Conservation (phyloP, 2,888 invertebrate species). For the Xylophagus ater region DNA sequence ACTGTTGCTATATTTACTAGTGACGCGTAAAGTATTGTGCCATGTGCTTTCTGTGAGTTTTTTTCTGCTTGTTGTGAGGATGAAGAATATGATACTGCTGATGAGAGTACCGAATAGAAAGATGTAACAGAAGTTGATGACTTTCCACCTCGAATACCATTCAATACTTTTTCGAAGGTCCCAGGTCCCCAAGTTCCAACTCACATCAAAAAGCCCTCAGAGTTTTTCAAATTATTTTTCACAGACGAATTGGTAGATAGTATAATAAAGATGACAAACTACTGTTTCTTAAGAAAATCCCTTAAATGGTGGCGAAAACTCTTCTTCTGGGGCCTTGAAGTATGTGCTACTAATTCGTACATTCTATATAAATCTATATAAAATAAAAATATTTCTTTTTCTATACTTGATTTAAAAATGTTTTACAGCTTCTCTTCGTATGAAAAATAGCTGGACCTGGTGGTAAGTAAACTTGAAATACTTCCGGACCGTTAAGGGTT, state of each 20-base stretch:
- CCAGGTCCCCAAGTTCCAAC: conserved; percentile 7
- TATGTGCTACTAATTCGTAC: too few relatives aligned
- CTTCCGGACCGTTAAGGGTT: too few relatives aligned
- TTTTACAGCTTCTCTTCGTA: too few relatives aligned
- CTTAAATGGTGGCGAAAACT: too few relatives aligned
- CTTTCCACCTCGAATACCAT: conserved; percentile 7
- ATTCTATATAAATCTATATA: conserved; percentile 8
- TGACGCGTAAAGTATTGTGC: too few relatives aligned
- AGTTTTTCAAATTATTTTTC: conserved; percentile 8
- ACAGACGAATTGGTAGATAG: conserved; percentile 5
- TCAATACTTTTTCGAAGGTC: conserved; percentile 8
- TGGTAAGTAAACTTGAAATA: too few relatives aligned
- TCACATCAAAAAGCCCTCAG: conserved; percentile 6
- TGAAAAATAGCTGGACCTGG: too few relatives aligned
- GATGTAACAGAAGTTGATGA: conserved; percentile 9
- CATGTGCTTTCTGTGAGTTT: too few relatives aligned
- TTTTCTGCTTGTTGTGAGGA: too few relatives aligned
- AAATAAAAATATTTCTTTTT: too few relatives aligned
- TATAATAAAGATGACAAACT: conserved; percentile 8
- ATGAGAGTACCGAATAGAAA: conserved; percentile 7
- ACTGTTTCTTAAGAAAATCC: conserved; percentile 7
- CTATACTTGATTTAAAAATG: too few relatives aligned
- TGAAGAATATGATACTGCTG: conserved; percentile 5
- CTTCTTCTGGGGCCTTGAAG: conserved; percentile 1
- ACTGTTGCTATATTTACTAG: too few relatives aligned